Evolutionary conservation across 2,113 vertebrate genomes (phyloP).

Genomic region (Nothocercus julius): DNA sequence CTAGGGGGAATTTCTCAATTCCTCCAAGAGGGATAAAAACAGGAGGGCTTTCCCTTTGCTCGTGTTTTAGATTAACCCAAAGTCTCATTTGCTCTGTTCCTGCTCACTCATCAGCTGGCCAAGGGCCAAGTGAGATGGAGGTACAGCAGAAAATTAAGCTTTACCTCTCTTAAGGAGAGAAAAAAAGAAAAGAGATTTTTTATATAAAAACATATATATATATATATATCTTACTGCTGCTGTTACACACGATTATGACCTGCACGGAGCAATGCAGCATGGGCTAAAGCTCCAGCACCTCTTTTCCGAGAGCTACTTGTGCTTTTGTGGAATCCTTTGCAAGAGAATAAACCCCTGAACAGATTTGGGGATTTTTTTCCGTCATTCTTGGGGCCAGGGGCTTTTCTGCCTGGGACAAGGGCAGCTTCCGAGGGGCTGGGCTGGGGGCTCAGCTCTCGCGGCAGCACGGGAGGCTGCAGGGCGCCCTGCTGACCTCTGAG

Average conservation of each 20-base stretch:
- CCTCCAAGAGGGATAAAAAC: neutral
- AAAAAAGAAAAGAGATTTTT: rapidly evolving
- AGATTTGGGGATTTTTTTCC: neutral
- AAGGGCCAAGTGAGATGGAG: rapidly evolving
- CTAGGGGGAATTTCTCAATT: neutral
- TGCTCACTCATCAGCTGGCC: neutral
- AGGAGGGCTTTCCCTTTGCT: neutral
- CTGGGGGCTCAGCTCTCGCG: neutral
- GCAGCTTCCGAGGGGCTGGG: rapidly evolving
- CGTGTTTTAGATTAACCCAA: neutral
- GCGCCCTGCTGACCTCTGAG: rapidly evolving
- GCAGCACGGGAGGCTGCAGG: neutral
- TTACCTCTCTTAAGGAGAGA: neutral
- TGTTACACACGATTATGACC: rapidly evolving
- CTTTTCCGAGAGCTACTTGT: neutral
- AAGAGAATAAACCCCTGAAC: neutral
- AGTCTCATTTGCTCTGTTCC: neutral
- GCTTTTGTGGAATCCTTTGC: neutral
- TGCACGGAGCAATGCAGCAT: rapidly evolving
- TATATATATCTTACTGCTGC: neutral
- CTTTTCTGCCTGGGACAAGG: rapidly evolving
- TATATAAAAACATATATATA: neutral
- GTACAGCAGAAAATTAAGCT: neutral
- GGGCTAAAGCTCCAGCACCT: neutral
- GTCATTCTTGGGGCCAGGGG: rapidly evolving